These are phyloP conservation scores for Melanotaenia maccullochi DNA, from an alignment of 2,797 vertebrate genomes.

Conservation along the genomic window DNA sequence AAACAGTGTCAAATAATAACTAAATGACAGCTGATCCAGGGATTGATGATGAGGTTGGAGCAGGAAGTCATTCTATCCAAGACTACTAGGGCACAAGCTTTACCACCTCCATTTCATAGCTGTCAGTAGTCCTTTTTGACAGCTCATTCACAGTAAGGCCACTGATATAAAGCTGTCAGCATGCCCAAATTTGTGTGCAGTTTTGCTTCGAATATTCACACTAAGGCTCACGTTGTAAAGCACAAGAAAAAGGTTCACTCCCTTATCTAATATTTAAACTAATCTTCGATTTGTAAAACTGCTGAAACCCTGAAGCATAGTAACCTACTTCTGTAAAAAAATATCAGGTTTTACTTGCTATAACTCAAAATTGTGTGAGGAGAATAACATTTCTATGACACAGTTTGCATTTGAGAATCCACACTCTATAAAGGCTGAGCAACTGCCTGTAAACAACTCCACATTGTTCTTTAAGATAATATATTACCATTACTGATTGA, in stretches of 20 bases:
- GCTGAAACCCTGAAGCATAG: constrained; percentile 55
- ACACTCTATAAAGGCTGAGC: constrained; percentile 14
- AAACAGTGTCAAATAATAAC: constrained; percentile 65
- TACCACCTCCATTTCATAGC: constrained; percentile 47
- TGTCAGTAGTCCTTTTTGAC: constrained; percentile 65
- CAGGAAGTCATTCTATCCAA: constrained; percentile 51
- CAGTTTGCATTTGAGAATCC: constrained; percentile 32
- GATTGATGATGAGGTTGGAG: constrained; percentile 58
- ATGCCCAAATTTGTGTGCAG: constrained; percentile 33
- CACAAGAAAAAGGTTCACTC: constrained; percentile 24
- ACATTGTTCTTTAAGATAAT: constrained; percentile 51
- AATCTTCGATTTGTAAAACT: constrained; percentile 46
- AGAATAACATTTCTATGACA: constrained; percentile 27
- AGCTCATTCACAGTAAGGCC: constrained; percentile 65
- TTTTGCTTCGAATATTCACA: constrained; percentile 56
- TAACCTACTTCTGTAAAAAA: constrained; percentile 73
- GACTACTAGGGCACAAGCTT: constrained; percentile 52
- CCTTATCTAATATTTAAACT: constrained; percentile 38
- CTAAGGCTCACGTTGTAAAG: constrained; percentile 40
- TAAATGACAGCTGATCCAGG: constrained; percentile 59
- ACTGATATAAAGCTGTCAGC: constrained; percentile 70
- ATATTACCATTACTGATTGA: constrained; percentile 55
- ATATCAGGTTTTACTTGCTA: constrained; percentile 21
- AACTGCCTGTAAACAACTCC: constrained; percentile 27
- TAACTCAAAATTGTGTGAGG: constrained; percentile 10